phyloP scores from a whole-genome alignment of 2,113 vertebrate species.

The Cnemophilus loriae region DNA sequence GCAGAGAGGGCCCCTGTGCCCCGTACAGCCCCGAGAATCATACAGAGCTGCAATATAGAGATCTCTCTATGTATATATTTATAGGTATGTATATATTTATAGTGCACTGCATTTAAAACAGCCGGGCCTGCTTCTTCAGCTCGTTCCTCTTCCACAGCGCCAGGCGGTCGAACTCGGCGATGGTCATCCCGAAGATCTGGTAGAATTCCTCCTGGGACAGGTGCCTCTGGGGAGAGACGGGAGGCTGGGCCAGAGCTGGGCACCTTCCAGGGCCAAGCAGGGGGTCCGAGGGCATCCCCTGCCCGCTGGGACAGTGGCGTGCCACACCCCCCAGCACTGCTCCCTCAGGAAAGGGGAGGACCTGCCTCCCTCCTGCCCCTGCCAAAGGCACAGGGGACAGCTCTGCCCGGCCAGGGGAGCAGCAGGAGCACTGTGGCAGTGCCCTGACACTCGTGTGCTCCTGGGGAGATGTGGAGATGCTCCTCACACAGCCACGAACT shows the following conservation, averaged over 20 bases:
- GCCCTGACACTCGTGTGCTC: not conserved
- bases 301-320: not conserved
- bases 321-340: not conserved
- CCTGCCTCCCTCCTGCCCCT: not conserved
- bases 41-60: conserved; percentile 69
- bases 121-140: conserved; percentile 95
- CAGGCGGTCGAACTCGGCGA: conserved; percentile 94
- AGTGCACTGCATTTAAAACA: conserved; percentile 82
- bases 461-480: not conserved
- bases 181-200: conserved; percentile 95
- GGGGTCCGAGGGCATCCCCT: not conserved
- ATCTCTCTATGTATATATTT: conserved; percentile 73
- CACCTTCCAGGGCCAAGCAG: accelerated
- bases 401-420: not conserved
- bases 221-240: conserved; percentile 79
- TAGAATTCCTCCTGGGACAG: conserved; percentile 95
- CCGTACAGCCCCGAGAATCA: conserved; percentile 66
- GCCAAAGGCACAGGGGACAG: not conserved
- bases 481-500: accelerated
- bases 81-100: conserved; percentile 79
- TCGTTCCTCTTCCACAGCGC: conserved; percentile 98
- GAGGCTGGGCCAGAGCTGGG: not conserved
- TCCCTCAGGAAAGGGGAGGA: accelerated
- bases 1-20: conserved; percentile 35
- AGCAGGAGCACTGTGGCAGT: not conserved